Base-by-base conservation (phyloP, 2,113 vertebrate genomes). In the Otis tarda region DNA sequence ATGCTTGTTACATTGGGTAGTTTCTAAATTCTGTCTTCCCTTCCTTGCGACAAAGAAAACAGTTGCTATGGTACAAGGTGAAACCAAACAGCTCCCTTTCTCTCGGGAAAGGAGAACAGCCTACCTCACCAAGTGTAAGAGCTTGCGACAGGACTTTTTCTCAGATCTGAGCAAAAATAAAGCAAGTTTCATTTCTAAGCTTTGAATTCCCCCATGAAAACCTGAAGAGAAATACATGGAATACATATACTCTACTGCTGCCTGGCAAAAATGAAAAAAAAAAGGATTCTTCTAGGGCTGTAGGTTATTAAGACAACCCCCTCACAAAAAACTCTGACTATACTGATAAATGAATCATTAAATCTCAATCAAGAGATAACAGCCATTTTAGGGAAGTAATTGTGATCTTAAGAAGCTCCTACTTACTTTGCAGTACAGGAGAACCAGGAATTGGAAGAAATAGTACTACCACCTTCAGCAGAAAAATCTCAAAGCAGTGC, bases 331-430 rank as follows among this genome's bases (percentile, higher is more conserved):
- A 16, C 39, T 77, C 59, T 45, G 47, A 33, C 56, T 81, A 76
- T 47, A 37, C 37, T 37, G 37, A 37, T 59, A 90, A 93, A 77
- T 81, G 17, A 73, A 41, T 67, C 67, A 43, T 41, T 81, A 78
- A 83, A 78, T 82, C 92, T 84, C 64, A 77, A 49, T n/a, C 65
- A 78, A 37, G 60, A 88, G 31, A 84, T 60, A 60, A 90, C 5
- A 91, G 37, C n/a, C 28, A 33, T 78, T 87, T 88, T 41, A 61
- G 43, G 35, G 59, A 88, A 88, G 21, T 35, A 86, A 86, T 14
- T 67, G 39, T 43, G 73, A 94, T 76, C 77, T 93, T 76, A 86
- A n/a, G 93, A 92, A 82, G 49, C 68, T 89, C 73, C 61, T 64
- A 41, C 64, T 93, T 83, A 50, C 55, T 91, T 89, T 37, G 25